A percentile compares a stretch with the other conserved stretches of the same genome.
Conservation (phyloP, 2,888 invertebrate genomes). For the Siphlonurus alternatus region DNA sequence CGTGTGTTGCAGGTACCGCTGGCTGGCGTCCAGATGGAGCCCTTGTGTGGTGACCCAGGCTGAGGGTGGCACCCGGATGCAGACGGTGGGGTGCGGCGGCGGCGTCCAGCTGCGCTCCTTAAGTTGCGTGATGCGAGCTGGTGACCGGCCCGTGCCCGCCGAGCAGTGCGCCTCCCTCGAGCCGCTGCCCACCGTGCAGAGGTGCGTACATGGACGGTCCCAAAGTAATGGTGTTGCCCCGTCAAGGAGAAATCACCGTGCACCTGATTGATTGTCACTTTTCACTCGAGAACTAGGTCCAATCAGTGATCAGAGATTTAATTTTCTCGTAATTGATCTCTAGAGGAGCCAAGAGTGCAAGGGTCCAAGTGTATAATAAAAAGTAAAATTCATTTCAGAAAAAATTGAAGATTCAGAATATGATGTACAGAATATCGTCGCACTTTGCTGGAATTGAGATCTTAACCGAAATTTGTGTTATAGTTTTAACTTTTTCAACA, state of each 20-base stretch:
- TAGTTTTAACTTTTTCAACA: neutral
- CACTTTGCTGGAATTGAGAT: too few species aligned
- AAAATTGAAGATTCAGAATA: too few species aligned
- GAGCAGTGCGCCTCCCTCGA: slow-evolving; percentile 34
- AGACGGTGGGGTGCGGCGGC: slow-evolving; percentile 35
- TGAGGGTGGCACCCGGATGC: slow-evolving; percentile 19
- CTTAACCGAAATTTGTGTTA: too few species aligned
- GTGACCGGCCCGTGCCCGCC: slow-evolving; percentile 28
- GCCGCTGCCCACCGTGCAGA: slow-evolving; percentile 35
- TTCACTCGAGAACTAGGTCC: too few species aligned
- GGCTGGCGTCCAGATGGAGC: slow-evolving; percentile 37
- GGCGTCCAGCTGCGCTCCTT: slow-evolving; percentile 38
- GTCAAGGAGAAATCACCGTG: neutral
- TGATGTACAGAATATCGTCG: too few species aligned
- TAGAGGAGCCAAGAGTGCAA: too few species aligned
- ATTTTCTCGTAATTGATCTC: too few species aligned
- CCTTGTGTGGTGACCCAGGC: slow-evolving; percentile 19
- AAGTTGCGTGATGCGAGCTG: slow-evolving; percentile 33
- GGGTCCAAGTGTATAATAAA: too few species aligned
- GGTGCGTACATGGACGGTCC: slow-evolving; percentile 26
- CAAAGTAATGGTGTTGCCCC: neutral
- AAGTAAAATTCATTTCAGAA: too few species aligned
- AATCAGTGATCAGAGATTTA: too few species aligned
- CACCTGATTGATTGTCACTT: too few species aligned
- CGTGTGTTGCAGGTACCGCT: slow-evolving; percentile 25